These are phyloP conservation scores for Gorsachius magnificus DNA, from an alignment of 2,797 vertebrate genomes.

Conservation along the genomic window DNA sequence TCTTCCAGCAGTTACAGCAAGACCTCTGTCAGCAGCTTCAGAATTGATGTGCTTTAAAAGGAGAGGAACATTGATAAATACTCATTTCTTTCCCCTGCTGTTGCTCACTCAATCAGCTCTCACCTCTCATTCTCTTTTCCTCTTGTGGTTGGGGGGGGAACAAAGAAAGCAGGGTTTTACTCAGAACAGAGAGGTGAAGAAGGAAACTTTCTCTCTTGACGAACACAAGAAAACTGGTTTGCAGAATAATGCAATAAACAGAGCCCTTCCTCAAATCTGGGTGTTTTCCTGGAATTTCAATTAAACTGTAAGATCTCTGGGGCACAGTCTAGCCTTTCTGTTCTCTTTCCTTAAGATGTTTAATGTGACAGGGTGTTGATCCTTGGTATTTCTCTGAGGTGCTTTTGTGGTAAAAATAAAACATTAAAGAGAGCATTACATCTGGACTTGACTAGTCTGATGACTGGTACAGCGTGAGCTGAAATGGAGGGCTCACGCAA, in stretches of 20 bases:
- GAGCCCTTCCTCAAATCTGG: neutral
- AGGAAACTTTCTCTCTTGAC: neutral
- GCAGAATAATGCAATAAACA: neutral
- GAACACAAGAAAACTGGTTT: neutral
- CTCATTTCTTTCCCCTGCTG: conserved; percentile 19
- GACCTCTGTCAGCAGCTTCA: conserved; percentile 43
- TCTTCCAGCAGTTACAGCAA: conserved; percentile 55
- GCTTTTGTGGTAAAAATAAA: conserved; percentile 32
- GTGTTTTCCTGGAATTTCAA: conserved; percentile 34
- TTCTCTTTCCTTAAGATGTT: neutral
- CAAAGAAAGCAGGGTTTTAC: neutral
- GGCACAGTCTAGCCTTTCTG: neutral
- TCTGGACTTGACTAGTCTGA: neutral
- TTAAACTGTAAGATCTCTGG: conserved; percentile 22
- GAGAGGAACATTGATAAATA: conserved; percentile 32
- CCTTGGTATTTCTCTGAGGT: conserved; percentile 46
- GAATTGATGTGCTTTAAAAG: conserved; percentile 20
- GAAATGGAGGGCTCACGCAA: neutral
- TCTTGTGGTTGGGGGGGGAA: neutral
- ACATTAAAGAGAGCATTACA: neutral
- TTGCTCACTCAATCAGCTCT: conserved; percentile 38
- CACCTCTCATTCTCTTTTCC: conserved; percentile 17
- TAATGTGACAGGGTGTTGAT: conserved; percentile 36
- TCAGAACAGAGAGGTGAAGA: neutral
- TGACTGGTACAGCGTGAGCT: neutral